Percentiles rank a stretch among this genome's conserved stretches.
These are phyloP conservation scores for Cetoscarus ocellatus DNA, from an alignment of 2,797 vertebrate genomes.

Conservation along the genomic window DNA sequence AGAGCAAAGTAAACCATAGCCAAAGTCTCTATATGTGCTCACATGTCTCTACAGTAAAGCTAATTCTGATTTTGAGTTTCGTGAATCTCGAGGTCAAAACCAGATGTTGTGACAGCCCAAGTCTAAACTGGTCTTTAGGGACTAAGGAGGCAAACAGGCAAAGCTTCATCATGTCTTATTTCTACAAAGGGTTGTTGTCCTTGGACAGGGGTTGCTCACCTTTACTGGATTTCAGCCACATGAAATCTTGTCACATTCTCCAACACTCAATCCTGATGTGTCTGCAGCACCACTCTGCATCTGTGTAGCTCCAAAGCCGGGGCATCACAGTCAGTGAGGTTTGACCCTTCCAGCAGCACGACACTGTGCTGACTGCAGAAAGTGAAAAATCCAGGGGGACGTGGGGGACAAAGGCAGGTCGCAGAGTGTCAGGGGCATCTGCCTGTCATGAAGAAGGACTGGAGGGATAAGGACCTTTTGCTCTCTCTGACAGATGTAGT, in stretches of 20 bases:
- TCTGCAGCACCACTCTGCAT: not conserved
- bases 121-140: too few species aligned
- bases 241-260: slow-evolving; percentile 33
- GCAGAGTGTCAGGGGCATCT: slow-evolving; percentile 36
- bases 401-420: slow-evolving; percentile 43
- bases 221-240: slow-evolving; percentile 18
- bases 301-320: slow-evolving; percentile 17
- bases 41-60: too few species aligned
- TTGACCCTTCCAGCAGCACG: slow-evolving; percentile 51
- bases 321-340: slow-evolving; percentile 34
- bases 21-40: too few species aligned
- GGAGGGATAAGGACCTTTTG: slow-evolving; percentile 55
- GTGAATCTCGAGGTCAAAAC: too few species aligned
- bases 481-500: slow-evolving; percentile 68
- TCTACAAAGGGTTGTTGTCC: not conserved
- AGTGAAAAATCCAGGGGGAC: slow-evolving; percentile 50
- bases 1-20: too few species aligned
- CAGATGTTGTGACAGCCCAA: too few species aligned
- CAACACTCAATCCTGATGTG: slow-evolving; percentile 32
- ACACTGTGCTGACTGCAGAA: slow-evolving; percentile 58
- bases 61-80: too few species aligned
- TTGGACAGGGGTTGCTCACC: slow-evolving; percentile 17
- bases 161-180: not conserved
- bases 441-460: slow-evolving; percentile 60
- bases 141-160: not conserved